These are phyloP conservation scores for Agrenia bidenticulata DNA, from an alignment of 2,888 invertebrate genomes.

Conservation along the genomic window DNA sequence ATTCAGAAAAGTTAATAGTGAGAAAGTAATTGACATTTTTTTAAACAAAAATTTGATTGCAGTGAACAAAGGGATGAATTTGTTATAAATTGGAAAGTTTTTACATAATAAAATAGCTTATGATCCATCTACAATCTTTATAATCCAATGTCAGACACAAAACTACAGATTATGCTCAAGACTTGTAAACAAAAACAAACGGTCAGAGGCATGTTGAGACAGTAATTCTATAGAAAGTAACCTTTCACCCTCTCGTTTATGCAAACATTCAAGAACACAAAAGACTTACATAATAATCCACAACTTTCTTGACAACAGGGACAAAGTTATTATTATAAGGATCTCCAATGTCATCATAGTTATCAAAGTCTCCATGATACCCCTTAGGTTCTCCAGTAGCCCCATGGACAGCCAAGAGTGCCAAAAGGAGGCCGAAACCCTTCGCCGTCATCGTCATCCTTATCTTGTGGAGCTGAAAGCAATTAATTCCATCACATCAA, in stretches of 20 bases:
- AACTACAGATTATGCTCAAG: background rate
- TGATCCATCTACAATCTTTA: too few relatives aligned
- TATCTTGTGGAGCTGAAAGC: background rate
- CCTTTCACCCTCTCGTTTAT: background rate
- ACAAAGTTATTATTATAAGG: conserved; percentile 36
- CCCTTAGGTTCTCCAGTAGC: conserved; percentile 28
- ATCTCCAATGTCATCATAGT: conserved; percentile 27
- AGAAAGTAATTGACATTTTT: too few relatives aligned
- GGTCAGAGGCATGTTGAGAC: conserved; percentile 5
- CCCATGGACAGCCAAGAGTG: conserved; percentile 32
- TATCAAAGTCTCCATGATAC: conserved; percentile 37
- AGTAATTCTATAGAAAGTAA: background rate
- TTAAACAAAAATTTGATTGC: too few relatives aligned
- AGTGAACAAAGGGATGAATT: too few relatives aligned
- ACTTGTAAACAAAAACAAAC: background rate
- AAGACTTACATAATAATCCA: conserved; percentile 48
- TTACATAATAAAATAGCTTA: too few relatives aligned
- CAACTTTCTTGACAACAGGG: conserved; percentile 47
- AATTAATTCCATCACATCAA: background rate
- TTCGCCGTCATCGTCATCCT: conserved; percentile 7
- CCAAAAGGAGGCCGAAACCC: conserved; percentile 29
- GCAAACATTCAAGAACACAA: background rate
- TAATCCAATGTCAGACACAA: too few relatives aligned
- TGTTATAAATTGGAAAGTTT: too few relatives aligned
- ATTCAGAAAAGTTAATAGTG: too few relatives aligned